A percentile compares a stretch with the other conserved stretches of the same genome.
Conservation (phyloP, 1,140 invertebrate species). For the Aphelenchoides besseyi region DNA sequence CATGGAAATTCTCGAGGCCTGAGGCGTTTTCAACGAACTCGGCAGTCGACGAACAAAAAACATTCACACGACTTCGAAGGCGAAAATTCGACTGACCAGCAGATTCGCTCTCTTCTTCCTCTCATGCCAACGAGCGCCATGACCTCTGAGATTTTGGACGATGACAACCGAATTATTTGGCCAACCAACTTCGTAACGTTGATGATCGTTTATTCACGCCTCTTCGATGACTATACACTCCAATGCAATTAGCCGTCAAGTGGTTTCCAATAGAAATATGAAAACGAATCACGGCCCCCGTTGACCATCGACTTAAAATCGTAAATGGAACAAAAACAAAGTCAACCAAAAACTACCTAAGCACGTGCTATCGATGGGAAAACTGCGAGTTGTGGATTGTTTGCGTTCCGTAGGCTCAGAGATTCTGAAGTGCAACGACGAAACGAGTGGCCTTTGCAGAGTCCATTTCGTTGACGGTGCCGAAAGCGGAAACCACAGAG, state of each 20-base stretch:
- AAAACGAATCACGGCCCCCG: no score
- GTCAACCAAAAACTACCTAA: no score
- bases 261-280: no score
- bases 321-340: neutral
- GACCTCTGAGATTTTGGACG: neutral
- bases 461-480: neutral
- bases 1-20: neutral
- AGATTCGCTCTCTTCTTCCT: neutral
- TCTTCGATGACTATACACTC: neutral
- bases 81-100: neutral
- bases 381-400: neutral
- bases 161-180: conserved; percentile 2
- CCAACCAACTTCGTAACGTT: neutral
- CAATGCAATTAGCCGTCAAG: no score
- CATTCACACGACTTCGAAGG: neutral
- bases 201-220: neutral
- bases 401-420: conserved; percentile 5
- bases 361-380: no score
- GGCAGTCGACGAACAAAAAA: neutral
- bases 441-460: neutral
- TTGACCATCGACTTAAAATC: no score
- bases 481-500: no score
- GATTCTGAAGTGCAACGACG: no score
- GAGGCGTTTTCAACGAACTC: neutral
- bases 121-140: neutral